Evolutionary conservation across 2,797 vertebrate species (phyloP), one percentile per base, ranked within the genome.

Genomic region (Perodicticus potto): DNA sequence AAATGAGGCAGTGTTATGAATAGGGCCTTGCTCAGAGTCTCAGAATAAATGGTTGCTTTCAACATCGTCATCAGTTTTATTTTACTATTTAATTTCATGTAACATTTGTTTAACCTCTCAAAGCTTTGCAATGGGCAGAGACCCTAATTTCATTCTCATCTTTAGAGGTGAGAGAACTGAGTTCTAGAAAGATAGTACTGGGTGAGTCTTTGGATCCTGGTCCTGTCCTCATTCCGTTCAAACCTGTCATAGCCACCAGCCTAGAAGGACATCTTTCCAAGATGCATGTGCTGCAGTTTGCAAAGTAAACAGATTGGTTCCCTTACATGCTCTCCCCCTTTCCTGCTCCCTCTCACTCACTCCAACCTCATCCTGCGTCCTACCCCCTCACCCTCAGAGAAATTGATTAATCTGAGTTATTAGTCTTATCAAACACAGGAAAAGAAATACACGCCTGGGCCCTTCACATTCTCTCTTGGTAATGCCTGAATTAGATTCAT

Each of bases 401-500:
- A 89, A 12, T 84, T 96, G 97, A 98, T 98, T 98, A 97, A 98
- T 97, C 95, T 94, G 94, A 96, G 97, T 76, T 96, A 93, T 97
- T 98, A 96, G 97, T 98, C 74, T 32, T 89, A 63, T 88, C 94
- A 89, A 96, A 97, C 96, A 82, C 32, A 67, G 92, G 96, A 88
- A 86, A 96, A 96, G 96, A 97, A 98, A 96, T 97, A 93, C 76
- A 70, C 4, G 78, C 84, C 86, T 89, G 77, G 92, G 96, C 96
- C 96, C 87, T 92, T 97, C 96, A 94, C 96, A 67, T 96, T 97
- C 82, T 77, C n/a, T 97, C 97, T 95, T 96, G 95, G 92, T 98
- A 96, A 97, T 97, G 95, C 87, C 97, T 95, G 95, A 97, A 92
- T 98, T 97, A 97, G 97, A 97, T 98, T 98, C 96, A 96, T 98